Conservation (phyloP, 92 coral and sea anemone species). For the Zoanthus solanderi region DNA sequence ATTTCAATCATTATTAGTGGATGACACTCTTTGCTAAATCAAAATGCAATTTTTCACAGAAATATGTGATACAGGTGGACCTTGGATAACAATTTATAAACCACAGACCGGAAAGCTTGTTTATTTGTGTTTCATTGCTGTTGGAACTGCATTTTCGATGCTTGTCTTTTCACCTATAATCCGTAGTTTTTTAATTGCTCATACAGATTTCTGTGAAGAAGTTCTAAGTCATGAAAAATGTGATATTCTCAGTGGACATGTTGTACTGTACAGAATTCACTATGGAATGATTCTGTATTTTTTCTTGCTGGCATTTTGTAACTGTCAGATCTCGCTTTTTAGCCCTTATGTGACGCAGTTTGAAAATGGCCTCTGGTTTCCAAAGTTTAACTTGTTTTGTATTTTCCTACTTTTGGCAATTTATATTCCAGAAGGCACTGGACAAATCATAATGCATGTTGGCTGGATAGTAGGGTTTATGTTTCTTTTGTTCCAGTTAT, state of each 20-base stretch:
- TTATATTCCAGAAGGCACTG: conserved; percentile 81
- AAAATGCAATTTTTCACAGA: conserved; percentile 9
- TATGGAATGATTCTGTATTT: conserved; percentile 84
- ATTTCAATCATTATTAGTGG: neutral
- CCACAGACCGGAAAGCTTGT: conserved; percentile 81
- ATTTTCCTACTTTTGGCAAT: conserved; percentile 66
- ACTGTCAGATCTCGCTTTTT: conserved; percentile 82
- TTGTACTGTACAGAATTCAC: conserved; percentile 75
- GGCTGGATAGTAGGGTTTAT: conserved; percentile 82
- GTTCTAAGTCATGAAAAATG: conserved; percentile 84
- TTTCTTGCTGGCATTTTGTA: conserved; percentile 68
- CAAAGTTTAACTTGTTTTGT: conserved; percentile 82
- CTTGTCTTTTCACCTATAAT: conserved; percentile 69
- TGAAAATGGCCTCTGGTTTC: conserved; percentile 89
- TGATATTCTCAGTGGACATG: conserved; percentile 84
- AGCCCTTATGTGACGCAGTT: conserved; percentile 59
- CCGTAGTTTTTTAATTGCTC: conserved; percentile 68
- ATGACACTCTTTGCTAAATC: neutral
- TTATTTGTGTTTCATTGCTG: conserved; percentile 69
- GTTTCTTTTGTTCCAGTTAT: conserved; percentile 70
- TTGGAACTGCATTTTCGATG: conserved; percentile 76
- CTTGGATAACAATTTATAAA: conserved; percentile 53
- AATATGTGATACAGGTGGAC: conserved; percentile 18
- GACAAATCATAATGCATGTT: conserved; percentile 76
- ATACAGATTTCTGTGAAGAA: conserved; percentile 74